phyloP scores from a whole-genome alignment of 2,888 invertebrate genomes.

The Helicoverpa assulta region DNA sequence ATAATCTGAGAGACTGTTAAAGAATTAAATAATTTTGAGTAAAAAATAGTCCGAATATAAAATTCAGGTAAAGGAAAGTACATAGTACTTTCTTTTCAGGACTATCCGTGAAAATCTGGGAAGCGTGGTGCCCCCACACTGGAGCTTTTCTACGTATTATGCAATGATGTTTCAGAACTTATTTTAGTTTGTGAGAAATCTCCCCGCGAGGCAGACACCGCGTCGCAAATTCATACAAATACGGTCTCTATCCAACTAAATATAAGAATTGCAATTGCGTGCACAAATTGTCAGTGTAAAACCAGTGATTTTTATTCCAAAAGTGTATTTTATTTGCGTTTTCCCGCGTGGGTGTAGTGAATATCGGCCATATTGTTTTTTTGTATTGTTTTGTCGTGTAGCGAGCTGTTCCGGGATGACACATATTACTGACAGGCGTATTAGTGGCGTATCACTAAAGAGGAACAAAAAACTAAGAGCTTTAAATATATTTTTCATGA shows the following conservation, averaged over 20 bases:
- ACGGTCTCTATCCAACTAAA: slow-evolving; percentile 49
- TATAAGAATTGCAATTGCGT: slow-evolving; percentile 49
- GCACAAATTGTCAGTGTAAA: slow-evolving; percentile 40
- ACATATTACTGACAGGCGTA: slow-evolving; percentile 53
- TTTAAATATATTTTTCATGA: not conserved
- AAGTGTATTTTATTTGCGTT: slow-evolving; percentile 53
- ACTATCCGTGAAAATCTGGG: slow-evolving; percentile 63
- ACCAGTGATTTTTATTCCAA: slow-evolving; percentile 46
- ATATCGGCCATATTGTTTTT: slow-evolving; percentile 71
- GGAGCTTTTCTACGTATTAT: slow-evolving; percentile 88
- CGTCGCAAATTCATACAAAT: slow-evolving; percentile 59
- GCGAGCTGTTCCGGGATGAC: slow-evolving; percentile 70
- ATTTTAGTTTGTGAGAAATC: slow-evolving; percentile 86
- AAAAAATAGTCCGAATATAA: too few relatives aligned
- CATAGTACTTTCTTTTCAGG: not conserved
- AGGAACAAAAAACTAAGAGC: slow-evolving; percentile 14
- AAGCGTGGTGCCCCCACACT: slow-evolving; percentile 66
- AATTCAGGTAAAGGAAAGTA: too few relatives aligned
- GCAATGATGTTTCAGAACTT: slow-evolving; percentile 85
- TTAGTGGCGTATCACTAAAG: slow-evolving; percentile 23
- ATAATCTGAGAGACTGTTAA: too few relatives aligned
- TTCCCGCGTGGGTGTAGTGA: slow-evolving; percentile 64
- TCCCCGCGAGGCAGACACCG: slow-evolving; percentile 74
- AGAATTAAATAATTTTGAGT: too few relatives aligned
- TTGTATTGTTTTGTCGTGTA: slow-evolving; percentile 70